phyloP scores from a whole-genome alignment of 2,888 invertebrate genomes.

The Conus canariensis region DNA sequence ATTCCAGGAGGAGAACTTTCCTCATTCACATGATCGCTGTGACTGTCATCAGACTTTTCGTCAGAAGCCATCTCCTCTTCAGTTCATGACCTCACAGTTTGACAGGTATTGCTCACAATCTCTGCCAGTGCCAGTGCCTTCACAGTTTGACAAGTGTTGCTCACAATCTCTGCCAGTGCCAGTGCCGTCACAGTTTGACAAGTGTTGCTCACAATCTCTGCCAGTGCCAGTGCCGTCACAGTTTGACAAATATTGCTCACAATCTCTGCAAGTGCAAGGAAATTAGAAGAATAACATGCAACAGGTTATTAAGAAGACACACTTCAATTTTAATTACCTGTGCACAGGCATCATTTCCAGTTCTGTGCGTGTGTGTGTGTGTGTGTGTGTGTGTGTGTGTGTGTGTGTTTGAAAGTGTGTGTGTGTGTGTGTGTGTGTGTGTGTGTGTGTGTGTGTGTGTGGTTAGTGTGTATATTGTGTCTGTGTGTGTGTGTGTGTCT shows the following conservation, averaged over 20 bases:
- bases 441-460: too few species aligned
- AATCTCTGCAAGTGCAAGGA: not conserved
- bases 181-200: too few species aligned
- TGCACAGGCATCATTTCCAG: too few species aligned
- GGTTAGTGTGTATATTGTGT: too few species aligned
- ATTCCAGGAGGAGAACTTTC: not conserved
- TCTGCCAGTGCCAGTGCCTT: not conserved
- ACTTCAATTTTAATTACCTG: too few species aligned
- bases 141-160: not conserved
- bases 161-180: not conserved
- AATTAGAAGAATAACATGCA: too few species aligned
- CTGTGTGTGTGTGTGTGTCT: too few species aligned
- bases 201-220: too few species aligned
- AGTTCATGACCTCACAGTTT: not conserved
- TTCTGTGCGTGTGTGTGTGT: conserved; percentile 2
- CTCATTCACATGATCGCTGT: not conserved
- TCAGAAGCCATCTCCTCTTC: not conserved
- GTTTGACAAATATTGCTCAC: not conserved
- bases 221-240: too few species aligned
- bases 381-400: conserved; percentile 15
- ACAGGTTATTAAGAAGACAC: too few species aligned
- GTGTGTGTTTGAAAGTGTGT: not conserved
- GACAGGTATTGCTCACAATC: not conserved
- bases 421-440: not conserved
- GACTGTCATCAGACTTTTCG: not conserved